These are phyloP conservation scores for Hermaeophaga mercurialis DNA, from an alignment of 2,888 invertebrate genomes.

Conservation along the genomic window DNA sequence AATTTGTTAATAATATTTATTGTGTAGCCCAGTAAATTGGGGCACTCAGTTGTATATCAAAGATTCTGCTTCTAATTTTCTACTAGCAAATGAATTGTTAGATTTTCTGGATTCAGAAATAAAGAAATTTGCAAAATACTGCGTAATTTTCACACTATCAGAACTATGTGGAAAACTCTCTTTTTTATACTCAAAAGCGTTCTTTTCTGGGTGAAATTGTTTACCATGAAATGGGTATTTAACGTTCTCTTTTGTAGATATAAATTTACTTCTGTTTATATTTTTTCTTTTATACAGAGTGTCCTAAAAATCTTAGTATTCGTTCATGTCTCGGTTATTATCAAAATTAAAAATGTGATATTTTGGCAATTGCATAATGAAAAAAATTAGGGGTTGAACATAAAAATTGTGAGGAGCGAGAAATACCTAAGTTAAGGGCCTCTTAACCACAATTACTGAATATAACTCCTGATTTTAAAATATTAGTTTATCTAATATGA, in stretches of 20 bases:
- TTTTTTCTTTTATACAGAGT: too few species aligned
- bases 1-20: slow-evolving; percentile 66
- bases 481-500: too few species aligned
- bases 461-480: too few species aligned
- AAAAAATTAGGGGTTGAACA: too few species aligned
- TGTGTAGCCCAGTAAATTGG: slow-evolving; percentile 63
- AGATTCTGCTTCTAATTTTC: slow-evolving; percentile 58
- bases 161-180: slow-evolving; percentile 68
- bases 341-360: too few species aligned
- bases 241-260: slow-evolving; percentile 77
- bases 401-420: too few species aligned
- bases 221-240: slow-evolving; percentile 78
- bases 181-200: slow-evolving; percentile 74
- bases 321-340: too few species aligned
- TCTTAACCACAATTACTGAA: too few species aligned
- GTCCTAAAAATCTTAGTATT: too few species aligned
- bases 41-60: slow-evolving; percentile 77
- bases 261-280: too few species aligned
- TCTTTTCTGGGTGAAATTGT: slow-evolving; percentile 93
- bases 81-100: slow-evolving; percentile 62
- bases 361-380: too few species aligned
- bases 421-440: too few species aligned
- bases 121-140: slow-evolving; percentile 83
- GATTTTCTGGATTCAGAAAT: slow-evolving; percentile 75
- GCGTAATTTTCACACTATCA: slow-evolving; percentile 69